phyloP scores from a whole-genome alignment of 2,797 vertebrate species.

The Gorsachius magnificus region DNA sequence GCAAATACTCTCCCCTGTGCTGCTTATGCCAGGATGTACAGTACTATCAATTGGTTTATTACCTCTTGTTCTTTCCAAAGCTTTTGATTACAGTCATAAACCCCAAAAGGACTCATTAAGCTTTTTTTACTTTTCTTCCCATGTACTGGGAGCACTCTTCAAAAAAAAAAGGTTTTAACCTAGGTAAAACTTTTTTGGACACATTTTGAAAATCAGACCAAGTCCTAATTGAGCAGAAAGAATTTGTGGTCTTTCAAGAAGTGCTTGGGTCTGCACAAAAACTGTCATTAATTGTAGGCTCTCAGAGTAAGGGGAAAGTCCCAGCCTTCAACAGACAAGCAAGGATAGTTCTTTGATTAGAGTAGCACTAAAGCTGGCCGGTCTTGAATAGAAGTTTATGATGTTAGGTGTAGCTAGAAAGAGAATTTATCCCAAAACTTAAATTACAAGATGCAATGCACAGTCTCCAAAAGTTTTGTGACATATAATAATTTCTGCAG shows the following conservation, averaged over 20 bases:
- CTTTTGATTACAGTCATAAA: slow-evolving; percentile 65
- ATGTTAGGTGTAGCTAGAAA: background rate
- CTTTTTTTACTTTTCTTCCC: slow-evolving; percentile 37
- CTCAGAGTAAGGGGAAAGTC: background rate
- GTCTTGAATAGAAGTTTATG: background rate
- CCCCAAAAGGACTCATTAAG: slow-evolving; percentile 67
- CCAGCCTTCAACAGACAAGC: background rate
- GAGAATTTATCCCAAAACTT: background rate
- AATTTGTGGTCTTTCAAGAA: background rate
- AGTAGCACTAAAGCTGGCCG: background rate
- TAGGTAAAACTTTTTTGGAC: slow-evolving; percentile 26
- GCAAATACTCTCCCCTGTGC: background rate
- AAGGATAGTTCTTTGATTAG: background rate
- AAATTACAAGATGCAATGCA: background rate
- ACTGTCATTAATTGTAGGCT: background rate
- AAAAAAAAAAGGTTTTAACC: slow-evolving; percentile 49
- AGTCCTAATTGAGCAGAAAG: background rate
- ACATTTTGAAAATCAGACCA: slow-evolving; percentile 33
- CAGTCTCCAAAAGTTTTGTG: background rate
- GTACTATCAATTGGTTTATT: slow-evolving; percentile 22
- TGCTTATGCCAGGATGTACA: background rate
- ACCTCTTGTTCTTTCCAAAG: slow-evolving; percentile 51
- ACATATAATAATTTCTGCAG: background rate
- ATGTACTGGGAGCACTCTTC: slow-evolving; percentile 34
- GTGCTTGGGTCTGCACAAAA: background rate